Evolutionary conservation across 2,888 invertebrate species (phyloP), one percentile per base, ranked within the genome.

Genomic region (Idaea straminata): DNA sequence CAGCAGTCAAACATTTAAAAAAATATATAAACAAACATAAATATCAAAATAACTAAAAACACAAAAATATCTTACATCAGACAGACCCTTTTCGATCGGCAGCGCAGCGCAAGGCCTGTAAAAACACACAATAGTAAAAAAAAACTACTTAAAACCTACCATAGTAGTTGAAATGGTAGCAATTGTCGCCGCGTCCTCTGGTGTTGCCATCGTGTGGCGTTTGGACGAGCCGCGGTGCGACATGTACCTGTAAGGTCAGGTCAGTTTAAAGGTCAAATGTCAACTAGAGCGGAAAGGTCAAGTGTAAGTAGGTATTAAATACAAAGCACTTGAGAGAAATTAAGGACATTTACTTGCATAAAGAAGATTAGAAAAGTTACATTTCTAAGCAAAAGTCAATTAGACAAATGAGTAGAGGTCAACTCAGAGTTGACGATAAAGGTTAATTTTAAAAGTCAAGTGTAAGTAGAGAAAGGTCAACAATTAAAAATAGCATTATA

Each of bases 191-290:
- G 89, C 89, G 76, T 97, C 97, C 73, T 96, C 96, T 0, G 96
- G 94, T 67, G 95, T 95, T 2, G 96, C 96, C 85, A 97, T 94
- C 0, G 97, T 97, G 82, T 97, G 97, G 0, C 97, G 91, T 80
- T 97, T 96, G 34, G 93, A 93, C 78, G 95, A 95, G 34, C 97
- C 97, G 15, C 97, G 93, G 59, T 93, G 95, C 83, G 95, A 93
- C 95, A 97, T 95, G 79, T 97, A 97, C 82, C 97, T 97, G 79
- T 1, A 47, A 47, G 7, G 47, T 47, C 47, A 47, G 5, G 47
- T 47, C 47, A 3, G n/a, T n/a, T n/a, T 25, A 47, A 47, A 47
- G 47, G 47, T 59, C 25, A 57, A 6, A 61, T 7, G 61, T 47
- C 34, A 34, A 64, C n/a, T 59, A 65, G 1, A 25, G 34, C 10